phyloP scores from a whole-genome alignment of 1,140 invertebrate genomes.

The Oedothorax gibbosus region DNA sequence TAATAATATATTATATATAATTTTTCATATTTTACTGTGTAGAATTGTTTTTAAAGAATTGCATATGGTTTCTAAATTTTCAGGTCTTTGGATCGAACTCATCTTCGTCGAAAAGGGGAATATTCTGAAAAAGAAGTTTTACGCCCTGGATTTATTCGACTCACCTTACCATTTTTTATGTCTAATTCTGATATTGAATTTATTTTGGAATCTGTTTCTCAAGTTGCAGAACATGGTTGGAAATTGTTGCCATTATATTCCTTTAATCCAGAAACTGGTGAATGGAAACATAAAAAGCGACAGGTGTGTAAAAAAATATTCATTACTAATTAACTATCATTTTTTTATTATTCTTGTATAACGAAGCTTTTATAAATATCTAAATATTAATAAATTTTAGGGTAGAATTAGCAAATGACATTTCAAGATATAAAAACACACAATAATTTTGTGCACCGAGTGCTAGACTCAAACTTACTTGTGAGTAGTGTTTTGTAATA shows the following conservation, averaged over 20 bases:
- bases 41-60: too few relatives aligned
- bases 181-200: constrained; percentile 83
- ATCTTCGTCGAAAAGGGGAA: constrained; percentile 74
- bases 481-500: too few relatives aligned
- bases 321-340: neutral
- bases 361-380: too few relatives aligned
- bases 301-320: constrained; percentile 68
- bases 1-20: too few relatives aligned
- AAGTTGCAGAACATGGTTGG: constrained; percentile 90
- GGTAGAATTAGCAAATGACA: too few relatives aligned
- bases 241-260: constrained; percentile 89
- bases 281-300: constrained; percentile 88
- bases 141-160: constrained; percentile 85
- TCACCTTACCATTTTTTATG: constrained; percentile 89
- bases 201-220: constrained; percentile 84
- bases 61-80: constrained; percentile 47
- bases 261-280: constrained; percentile 86
- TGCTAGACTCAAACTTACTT: too few relatives aligned
- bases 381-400: too few relatives aligned
- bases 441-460: too few relatives aligned
- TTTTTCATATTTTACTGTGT: too few relatives aligned
- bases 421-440: too few relatives aligned
- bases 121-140: constrained; percentile 80
- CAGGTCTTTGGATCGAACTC: constrained; percentile 74
- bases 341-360: neutral